A percentile compares a stretch with the other conserved stretches of the same genome.
These are phyloP conservation scores for Polyergus mexicanus DNA, from an alignment of 1,140 invertebrate species.

Conservation along the genomic window DNA sequence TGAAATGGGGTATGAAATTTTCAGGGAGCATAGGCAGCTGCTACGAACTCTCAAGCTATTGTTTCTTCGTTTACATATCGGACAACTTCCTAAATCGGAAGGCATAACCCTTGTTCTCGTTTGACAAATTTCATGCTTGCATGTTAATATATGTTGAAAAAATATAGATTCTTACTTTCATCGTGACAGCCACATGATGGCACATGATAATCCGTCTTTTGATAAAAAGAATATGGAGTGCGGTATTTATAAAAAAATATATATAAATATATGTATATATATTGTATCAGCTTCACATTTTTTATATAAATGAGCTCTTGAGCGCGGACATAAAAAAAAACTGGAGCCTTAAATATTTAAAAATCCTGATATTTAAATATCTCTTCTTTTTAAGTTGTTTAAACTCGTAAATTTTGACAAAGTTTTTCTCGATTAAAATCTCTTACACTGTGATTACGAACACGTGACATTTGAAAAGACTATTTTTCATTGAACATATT, in stretches of 20 bases:
- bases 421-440: background rate
- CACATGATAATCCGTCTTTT: background rate
- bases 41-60: conserved; percentile 4
- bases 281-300: no score
- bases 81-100: background rate
- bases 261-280: background rate
- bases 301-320: background rate
- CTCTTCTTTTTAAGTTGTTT: background rate
- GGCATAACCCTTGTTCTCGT: background rate
- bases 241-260: background rate
- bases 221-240: background rate
- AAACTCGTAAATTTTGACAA: background rate
- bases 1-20: background rate
- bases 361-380: background rate
- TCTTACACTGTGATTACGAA: conserved; percentile 10
- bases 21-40: background rate
- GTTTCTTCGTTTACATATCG: conserved; percentile 22
- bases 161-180: conserved; percentile 12
- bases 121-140: conserved; percentile 3
- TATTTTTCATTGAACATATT: conserved; percentile 50
- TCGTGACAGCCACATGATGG: background rate
- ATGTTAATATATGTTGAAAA: background rate
- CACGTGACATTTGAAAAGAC: background rate
- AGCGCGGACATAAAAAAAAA: background rate
- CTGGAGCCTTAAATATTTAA: background rate